These are phyloP conservation scores for Crotalus helleri DNA, from an alignment of 2,113 vertebrate species.

Conservation along the genomic window DNA sequence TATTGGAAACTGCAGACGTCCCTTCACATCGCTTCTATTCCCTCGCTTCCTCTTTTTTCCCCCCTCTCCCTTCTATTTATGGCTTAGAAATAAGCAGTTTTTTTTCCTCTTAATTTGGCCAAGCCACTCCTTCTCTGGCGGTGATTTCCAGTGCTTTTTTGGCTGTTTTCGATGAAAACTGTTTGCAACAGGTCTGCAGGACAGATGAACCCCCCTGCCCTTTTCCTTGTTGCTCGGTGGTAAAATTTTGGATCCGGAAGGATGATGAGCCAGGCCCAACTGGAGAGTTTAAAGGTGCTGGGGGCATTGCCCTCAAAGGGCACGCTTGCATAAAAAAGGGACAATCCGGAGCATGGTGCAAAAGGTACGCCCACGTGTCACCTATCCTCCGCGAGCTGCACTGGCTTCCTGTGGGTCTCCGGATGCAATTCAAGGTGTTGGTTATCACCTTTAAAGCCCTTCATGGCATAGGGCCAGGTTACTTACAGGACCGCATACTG, in stretches of 20 bases:
- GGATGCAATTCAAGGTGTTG: too few species aligned
- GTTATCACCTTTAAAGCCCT: too few species aligned
- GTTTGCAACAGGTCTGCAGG: not conserved
- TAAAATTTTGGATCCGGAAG: not conserved
- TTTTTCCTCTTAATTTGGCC: not conserved
- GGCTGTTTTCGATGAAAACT: not conserved
- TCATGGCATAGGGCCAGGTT: too few species aligned
- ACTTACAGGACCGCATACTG: too few species aligned
- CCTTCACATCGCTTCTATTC: not conserved
- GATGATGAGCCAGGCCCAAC: not conserved
- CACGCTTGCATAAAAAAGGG: not conserved
- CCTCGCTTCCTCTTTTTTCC: not conserved
- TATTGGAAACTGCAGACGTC: not conserved
- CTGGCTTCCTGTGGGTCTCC: too few species aligned
- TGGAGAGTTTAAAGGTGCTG: not conserved
- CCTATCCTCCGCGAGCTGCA: too few species aligned
- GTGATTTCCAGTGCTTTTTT: not conserved
- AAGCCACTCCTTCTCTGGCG: not conserved
- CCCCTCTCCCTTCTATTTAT: not conserved
- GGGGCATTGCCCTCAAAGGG: not conserved
- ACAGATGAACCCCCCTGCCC: not conserved
- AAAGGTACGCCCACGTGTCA: too few species aligned
- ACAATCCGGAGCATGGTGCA: not conserved
- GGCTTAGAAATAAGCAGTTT: not conserved
- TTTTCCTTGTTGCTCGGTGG: not conserved